These are phyloP conservation scores for Plusia festucae DNA, from an alignment of 2,888 invertebrate species.

Conservation along the genomic window DNA sequence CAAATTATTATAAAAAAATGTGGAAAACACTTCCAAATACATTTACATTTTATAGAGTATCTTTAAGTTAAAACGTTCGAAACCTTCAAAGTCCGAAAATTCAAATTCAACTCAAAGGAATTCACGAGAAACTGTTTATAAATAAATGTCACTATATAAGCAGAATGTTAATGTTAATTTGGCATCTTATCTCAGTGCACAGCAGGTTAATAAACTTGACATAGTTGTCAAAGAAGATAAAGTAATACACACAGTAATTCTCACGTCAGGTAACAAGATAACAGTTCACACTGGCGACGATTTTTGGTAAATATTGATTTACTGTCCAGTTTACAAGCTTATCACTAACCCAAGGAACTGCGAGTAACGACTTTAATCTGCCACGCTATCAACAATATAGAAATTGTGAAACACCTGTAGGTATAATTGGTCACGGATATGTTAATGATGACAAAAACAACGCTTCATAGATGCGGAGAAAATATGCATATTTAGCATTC, in stretches of 20 bases:
- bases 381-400: conserved; percentile 25
- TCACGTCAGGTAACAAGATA: conserved; percentile 74
- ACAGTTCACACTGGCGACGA: conserved; percentile 61
- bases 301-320: conserved; percentile 72
- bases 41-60: background rate
- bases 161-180: conserved; percentile 40
- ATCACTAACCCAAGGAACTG: conserved; percentile 65
- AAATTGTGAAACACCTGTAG: conserved; percentile 35
- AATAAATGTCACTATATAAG: background rate
- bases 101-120: background rate
- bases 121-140: conserved; percentile 1
- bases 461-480: conserved; percentile 41
- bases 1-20: background rate
- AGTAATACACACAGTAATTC: conserved; percentile 60
- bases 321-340: conserved; percentile 52
- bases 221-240: conserved; percentile 60
- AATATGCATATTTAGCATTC: conserved; percentile 57
- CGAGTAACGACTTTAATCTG: conserved; percentile 27
- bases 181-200: conserved; percentile 47
- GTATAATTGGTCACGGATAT: conserved; percentile 43
- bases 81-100: background rate
- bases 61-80: background rate
- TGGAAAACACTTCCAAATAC: too few relatives aligned
- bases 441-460: conserved; percentile 40
- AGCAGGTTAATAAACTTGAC: conserved; percentile 65